phyloP scores from a whole-genome alignment of 2,888 invertebrate species.

The Artemia sinica region DNA sequence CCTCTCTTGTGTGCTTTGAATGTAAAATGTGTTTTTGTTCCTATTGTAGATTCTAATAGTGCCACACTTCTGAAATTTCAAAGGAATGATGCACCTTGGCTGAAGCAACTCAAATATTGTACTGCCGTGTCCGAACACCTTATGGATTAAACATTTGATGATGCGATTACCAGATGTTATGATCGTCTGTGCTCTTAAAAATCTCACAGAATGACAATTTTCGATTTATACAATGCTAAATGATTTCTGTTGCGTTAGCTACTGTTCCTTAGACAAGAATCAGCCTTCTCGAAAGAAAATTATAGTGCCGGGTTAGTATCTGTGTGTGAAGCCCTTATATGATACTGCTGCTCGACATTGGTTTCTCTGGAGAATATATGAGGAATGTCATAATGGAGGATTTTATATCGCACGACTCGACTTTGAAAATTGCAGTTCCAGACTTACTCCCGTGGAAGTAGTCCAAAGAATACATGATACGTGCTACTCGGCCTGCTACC shows the following conservation, averaged over 20 bases:
- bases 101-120: neutral
- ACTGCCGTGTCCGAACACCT: neutral
- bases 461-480: neutral
- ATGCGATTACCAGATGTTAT: neutral
- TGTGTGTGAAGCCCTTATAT: constrained; percentile 5
- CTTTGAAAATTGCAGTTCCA: neutral
- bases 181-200: constrained; percentile 2
- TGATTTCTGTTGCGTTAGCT: too few relatives aligned
- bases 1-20: constrained; percentile 11
- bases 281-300: too few relatives aligned
- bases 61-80: neutral
- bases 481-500: neutral
- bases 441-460: neutral
- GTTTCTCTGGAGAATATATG: neutral
- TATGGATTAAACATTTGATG: neutral
- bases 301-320: neutral
- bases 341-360: neutral
- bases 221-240: too few relatives aligned
- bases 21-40: neutral
- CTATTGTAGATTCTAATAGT: neutral
- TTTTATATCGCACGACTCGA: neutral
- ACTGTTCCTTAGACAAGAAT: too few relatives aligned
- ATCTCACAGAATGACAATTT: neutral
- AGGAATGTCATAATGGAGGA: neutral
- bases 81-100: neutral